Conservation (phyloP, 2,888 invertebrate genomes). For the Drosophila quinaria region DNA sequence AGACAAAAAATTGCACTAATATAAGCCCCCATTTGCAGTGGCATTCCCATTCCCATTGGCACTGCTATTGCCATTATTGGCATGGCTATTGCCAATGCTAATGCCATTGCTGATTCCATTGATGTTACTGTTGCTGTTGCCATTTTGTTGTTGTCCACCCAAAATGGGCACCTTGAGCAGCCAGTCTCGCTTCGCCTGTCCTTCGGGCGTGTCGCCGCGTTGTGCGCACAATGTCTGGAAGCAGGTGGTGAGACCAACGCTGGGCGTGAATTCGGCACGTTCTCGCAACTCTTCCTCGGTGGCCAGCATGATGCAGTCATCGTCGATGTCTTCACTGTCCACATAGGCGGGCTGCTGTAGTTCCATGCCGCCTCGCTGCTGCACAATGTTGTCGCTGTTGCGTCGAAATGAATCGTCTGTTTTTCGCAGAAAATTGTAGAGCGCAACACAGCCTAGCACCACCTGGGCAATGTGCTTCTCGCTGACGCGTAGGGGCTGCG, state of each 20-base stretch:
- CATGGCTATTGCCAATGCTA: slow-evolving; percentile 16
- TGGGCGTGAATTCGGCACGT: slow-evolving; percentile 82
- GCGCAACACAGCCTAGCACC: slow-evolving; percentile 83
- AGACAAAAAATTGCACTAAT: slow-evolving; percentile 74
- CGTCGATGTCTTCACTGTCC: slow-evolving; percentile 77
- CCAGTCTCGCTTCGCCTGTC: slow-evolving; percentile 77
- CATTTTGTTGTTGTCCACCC: slow-evolving; percentile 44
- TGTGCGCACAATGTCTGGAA: slow-evolving; percentile 77
- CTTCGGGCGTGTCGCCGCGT: slow-evolving; percentile 78
- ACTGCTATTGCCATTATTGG: slow-evolving; percentile 17
- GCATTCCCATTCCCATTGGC: slow-evolving; percentile 28
- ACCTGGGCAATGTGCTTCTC: slow-evolving; percentile 83
- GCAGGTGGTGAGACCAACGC: slow-evolving; percentile 80
- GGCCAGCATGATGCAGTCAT: slow-evolving; percentile 80
- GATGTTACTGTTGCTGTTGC: slow-evolving; percentile 12
- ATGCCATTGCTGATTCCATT: slow-evolving; percentile 16
- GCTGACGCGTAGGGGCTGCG: slow-evolving; percentile 82
- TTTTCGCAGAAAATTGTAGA: slow-evolving; percentile 84
- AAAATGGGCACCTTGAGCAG: slow-evolving; percentile 68
- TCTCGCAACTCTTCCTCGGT: slow-evolving; percentile 82
- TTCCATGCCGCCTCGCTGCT: slow-evolving; percentile 57
- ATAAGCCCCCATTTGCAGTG: slow-evolving; percentile 52
- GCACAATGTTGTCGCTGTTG: slow-evolving; percentile 76
- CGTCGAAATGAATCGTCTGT: slow-evolving; percentile 81
- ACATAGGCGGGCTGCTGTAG: slow-evolving; percentile 66